Base-by-base conservation (phyloP, 2,888 invertebrate genomes). In the Monochamus alternatus region DNA sequence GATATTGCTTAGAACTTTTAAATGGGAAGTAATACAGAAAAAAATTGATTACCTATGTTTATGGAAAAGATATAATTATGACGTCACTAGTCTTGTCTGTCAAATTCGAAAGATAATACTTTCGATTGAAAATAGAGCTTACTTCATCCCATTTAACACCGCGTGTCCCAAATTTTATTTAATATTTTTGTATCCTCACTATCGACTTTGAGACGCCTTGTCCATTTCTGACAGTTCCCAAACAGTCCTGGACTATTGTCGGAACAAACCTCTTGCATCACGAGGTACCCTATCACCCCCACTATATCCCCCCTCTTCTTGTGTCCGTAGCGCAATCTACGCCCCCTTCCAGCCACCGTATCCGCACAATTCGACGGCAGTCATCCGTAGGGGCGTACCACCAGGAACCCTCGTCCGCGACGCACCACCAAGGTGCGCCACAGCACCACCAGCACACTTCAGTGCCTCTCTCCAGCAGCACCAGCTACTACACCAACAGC, bases 401-500 rank as follows among this genome's bases (percentile, higher is more conserved):
- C 55, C 55, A 55, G 2, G 55, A 55, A 51, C 79, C 79, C 81
- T 91, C 92, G 83, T 90, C 90, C 82, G 89, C 90, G 59, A 89
- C 90, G 60, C 81, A 73, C 60, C 82, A 73, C 14, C 81, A 80
- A 22, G 43, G 80, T 44, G 59, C 78, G 63, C 69, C 80, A 59
- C 80, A 73, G 68, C 74, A 78, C 65, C 66, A 77, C 71, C 77
- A 74, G 75, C 81, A 76, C 79, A 75, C 76, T 32, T 76, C 74
- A 72, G 86, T 87, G 75, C 88, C 88, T 9, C 86, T 89, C 67
- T 89, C 88, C 30, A 88, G 88, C 82, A 88, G 88, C 81, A 89
- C 89, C 71, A 92, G 92, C 81, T 92, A 92, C 87, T 92, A 92
- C 85, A 92, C 92, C 55, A 92, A 92, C 87, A 92, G 92, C 78